Evolutionary conservation across 2,797 vertebrate genomes (phyloP).

Genomic region (Pterois miles): DNA sequence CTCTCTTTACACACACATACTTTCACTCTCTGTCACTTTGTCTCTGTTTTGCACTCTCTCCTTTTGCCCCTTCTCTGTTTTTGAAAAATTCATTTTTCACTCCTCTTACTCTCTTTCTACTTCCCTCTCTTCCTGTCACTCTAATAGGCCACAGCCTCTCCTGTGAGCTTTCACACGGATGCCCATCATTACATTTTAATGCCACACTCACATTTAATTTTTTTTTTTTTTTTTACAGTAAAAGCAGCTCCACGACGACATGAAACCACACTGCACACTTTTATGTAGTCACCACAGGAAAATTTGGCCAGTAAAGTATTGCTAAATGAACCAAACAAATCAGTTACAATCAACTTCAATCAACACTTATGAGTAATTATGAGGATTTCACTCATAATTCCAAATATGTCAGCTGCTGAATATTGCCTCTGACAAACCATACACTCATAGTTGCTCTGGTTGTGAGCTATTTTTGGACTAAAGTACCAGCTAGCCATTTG

Average conservation of each 20-base stretch:
- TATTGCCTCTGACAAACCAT: background rate
- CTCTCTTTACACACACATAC: slow-evolving; percentile 34
- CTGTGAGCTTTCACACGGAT: slow-evolving; percentile 7
- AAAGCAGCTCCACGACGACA: background rate
- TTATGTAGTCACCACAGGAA: slow-evolving; percentile 10
- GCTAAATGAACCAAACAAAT: slow-evolving; percentile 16
- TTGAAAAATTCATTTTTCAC: no score
- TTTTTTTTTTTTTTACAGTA: background rate
- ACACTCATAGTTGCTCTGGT: background rate
- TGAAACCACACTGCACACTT: background rate
- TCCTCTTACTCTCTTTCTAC: no score
- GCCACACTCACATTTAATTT: slow-evolving; percentile 13
- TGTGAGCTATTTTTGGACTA: background rate
- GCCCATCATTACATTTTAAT: slow-evolving; percentile 33
- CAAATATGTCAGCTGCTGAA: background rate
- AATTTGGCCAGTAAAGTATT: background rate
- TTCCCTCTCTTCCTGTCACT: slow-evolving; percentile 23
- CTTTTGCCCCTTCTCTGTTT: slow-evolving; percentile 32
- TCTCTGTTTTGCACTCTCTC: slow-evolving; percentile 59
- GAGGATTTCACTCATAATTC: background rate
- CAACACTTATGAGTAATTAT: background rate
- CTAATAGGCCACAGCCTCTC: slow-evolving; percentile 21
- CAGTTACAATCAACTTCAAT: background rate
- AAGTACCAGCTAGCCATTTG: background rate
- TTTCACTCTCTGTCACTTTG: slow-evolving; percentile 54